Percentiles rank a stretch among this genome's conserved stretches.
These are phyloP conservation scores for Plecturocebus donacophilus DNA, from an alignment of 2,113 vertebrate genomes.

Conservation along the genomic window DNA sequence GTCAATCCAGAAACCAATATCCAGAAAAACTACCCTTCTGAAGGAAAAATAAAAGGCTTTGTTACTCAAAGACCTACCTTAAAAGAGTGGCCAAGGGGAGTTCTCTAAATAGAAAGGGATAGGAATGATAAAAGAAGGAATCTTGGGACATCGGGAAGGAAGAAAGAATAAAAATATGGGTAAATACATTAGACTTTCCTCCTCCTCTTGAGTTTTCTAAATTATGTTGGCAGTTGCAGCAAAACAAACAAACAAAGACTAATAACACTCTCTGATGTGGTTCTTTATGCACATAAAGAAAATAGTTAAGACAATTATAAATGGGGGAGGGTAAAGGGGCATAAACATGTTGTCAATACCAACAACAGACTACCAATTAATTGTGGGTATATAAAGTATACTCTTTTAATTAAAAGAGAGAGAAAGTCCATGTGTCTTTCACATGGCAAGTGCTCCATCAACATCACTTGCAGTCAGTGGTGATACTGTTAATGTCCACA, in stretches of 20 bases:
- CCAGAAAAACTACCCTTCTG: conserved; percentile 23
- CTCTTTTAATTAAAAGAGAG: conserved; percentile 22
- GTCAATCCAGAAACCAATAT: background rate
- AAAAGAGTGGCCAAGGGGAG: background rate
- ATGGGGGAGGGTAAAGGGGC: background rate
- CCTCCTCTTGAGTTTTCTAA: conserved; percentile 33
- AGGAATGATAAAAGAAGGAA: conserved; percentile 21
- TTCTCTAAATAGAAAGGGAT: conserved; percentile 25
- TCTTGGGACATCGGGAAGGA: background rate
- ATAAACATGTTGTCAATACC: background rate
- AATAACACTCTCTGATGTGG: background rate
- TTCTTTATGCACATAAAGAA: background rate
- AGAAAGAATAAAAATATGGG: background rate
- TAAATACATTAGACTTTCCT: background rate
- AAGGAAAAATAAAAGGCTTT: conserved; percentile 22
- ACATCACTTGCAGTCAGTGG: background rate
- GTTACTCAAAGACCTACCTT: background rate
- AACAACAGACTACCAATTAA: background rate
- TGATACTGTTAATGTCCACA: background rate
- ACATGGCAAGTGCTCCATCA: background rate
- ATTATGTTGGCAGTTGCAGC: background rate
- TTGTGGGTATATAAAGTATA: background rate
- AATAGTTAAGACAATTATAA: background rate
- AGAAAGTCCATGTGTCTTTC: background rate
- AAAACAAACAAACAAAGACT: background rate